phyloP scores from a whole-genome alignment of 2,113 vertebrate genomes.

The Ia io region DNA sequence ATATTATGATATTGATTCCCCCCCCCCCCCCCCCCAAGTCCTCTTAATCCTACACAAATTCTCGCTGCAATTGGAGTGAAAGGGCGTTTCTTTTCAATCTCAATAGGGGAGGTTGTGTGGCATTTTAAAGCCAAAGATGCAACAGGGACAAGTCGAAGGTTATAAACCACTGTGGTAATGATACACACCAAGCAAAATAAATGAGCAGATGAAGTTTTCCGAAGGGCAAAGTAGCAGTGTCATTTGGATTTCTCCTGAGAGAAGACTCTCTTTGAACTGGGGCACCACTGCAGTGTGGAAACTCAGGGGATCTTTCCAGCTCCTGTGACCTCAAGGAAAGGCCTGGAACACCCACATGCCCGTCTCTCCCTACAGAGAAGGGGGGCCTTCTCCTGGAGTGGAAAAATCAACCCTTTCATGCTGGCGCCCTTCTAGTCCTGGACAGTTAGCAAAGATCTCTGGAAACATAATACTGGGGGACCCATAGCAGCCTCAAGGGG shows the following conservation, averaged over 20 bases:
- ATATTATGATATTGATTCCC: background rate
- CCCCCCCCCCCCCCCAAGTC: background rate
- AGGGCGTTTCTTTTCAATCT: slow-evolving; percentile 11
- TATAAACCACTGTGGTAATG: slow-evolving; percentile 33
- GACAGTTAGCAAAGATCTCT: background rate
- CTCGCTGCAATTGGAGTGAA: background rate
- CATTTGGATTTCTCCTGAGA: slow-evolving; percentile 52
- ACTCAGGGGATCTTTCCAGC: background rate
- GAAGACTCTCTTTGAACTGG: background rate
- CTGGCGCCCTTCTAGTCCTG: background rate
- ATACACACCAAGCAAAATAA: slow-evolving; percentile 62
- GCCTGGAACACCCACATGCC: background rate
- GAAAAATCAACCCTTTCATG: slow-evolving; percentile 14
- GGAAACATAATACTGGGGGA: background rate
- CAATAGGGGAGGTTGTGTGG: background rate
- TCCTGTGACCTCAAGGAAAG: background rate
- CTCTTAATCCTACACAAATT: background rate
- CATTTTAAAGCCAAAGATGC: slow-evolving; percentile 42
- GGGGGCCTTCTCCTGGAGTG: background rate
- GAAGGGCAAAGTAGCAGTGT: slow-evolving; percentile 14
- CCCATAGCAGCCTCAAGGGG: accelerated
- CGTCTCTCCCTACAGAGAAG: background rate
- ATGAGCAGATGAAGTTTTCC: slow-evolving; percentile 41
- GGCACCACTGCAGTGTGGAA: background rate
- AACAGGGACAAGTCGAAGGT: background rate